Percentiles rank a stretch among this genome's conserved stretches.
Conservation (phyloP, 2,113 vertebrate genomes). For the Balaeniceps rex region DNA sequence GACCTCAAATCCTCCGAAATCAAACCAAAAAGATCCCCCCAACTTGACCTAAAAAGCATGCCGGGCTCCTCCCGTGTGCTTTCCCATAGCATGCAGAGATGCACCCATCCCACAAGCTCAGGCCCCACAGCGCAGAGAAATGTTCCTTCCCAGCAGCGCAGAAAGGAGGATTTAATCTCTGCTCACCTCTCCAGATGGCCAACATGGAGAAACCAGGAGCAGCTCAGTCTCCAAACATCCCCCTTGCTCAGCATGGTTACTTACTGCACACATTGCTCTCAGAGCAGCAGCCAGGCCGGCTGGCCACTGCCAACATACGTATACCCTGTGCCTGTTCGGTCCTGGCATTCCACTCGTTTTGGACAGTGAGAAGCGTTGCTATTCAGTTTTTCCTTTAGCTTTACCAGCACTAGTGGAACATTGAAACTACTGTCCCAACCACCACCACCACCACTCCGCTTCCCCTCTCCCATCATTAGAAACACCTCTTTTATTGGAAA, state of each 20-base stretch:
- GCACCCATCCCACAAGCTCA: rapidly evolving
- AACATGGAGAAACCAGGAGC: neutral
- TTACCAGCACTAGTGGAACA: neutral
- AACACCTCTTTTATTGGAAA: neutral
- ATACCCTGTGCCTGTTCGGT: rapidly evolving
- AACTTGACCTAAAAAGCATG: rapidly evolving
- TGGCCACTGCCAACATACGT: neutral
- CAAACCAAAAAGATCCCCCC: neutral
- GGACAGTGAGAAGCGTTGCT: neutral
- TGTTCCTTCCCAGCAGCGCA: neutral
- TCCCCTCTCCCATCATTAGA: neutral
- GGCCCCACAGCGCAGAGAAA: neutral
- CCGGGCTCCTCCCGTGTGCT: neutral
- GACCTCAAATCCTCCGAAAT: neutral
- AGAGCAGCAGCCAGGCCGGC: neutral
- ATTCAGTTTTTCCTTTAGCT: neutral
- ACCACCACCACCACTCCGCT: neutral
- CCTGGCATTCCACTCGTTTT: neutral
- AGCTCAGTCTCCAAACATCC: neutral
- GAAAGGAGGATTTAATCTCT: neutral
- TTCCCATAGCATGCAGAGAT: neutral
- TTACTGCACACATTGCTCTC: neutral
- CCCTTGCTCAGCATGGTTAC: neutral
- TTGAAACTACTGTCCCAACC: neutral
- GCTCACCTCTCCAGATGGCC: neutral